Conservation (phyloP, 1,140 invertebrate species). For the Chelonus insularis region DNA sequence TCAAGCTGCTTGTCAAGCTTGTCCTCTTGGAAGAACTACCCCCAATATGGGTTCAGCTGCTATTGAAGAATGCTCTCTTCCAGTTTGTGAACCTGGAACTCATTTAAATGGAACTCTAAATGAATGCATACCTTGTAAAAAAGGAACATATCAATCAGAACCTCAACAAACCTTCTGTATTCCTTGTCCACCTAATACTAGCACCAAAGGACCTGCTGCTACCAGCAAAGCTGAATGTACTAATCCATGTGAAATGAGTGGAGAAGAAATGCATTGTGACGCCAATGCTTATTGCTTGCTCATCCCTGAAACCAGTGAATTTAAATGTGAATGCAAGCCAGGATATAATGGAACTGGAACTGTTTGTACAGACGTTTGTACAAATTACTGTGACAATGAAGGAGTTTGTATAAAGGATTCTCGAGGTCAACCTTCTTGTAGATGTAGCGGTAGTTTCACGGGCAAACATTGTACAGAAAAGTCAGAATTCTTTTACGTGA, state of each 20-base stretch:
- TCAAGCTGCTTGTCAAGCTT: constrained; percentile 84
- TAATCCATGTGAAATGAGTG: constrained; percentile 87
- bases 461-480: constrained; percentile 89
- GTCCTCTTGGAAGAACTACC: constrained; percentile 88
- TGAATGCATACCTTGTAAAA: constrained; percentile 85
- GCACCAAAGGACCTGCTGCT: constrained; percentile 79
- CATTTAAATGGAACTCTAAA: constrained; percentile 85
- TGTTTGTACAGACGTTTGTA: constrained; percentile 82
- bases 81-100: constrained; percentile 81
- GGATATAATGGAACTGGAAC: constrained; percentile 90
- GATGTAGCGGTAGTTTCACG: constrained; percentile 89
- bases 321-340: constrained; percentile 91
- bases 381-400: constrained; percentile 87
- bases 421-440: constrained; percentile 79
- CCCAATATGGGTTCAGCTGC: constrained; percentile 78
- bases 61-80: constrained; percentile 89
- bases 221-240: constrained; percentile 82
- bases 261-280: constrained; percentile 83
- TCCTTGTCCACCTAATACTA: constrained; percentile 89
- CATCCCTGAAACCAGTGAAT: constrained; percentile 81
- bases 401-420: constrained; percentile 87
- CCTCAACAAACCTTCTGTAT: constrained; percentile 87
- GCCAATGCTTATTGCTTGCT: constrained; percentile 86
- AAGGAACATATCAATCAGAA: constrained; percentile 91
- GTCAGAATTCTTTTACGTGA: constrained; percentile 92